These are phyloP conservation scores for Teleiodes luculella DNA, from an alignment of 2,888 invertebrate genomes.

Conservation along the genomic window DNA sequence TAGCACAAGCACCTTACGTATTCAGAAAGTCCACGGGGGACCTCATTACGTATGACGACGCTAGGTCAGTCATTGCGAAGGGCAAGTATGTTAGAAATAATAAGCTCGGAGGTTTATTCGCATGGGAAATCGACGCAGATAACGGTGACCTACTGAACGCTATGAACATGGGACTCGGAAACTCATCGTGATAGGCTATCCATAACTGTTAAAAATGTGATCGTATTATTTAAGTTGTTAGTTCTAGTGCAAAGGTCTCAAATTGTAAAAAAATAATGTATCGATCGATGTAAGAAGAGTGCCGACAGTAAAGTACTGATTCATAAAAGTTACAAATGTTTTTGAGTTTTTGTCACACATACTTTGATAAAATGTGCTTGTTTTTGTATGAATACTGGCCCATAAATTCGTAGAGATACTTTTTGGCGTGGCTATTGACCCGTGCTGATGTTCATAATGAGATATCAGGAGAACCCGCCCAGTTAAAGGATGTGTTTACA, in stretches of 20 bases:
- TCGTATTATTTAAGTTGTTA: slow-evolving; percentile 30
- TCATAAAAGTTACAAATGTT: slow-evolving; percentile 9
- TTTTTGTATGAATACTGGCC: too few species aligned
- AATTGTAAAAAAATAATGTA: slow-evolving; percentile 27
- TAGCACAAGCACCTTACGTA: slow-evolving; percentile 71
- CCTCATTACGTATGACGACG: slow-evolving; percentile 66
- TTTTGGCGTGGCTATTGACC: slow-evolving; percentile 5
- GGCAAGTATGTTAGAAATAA: slow-evolving; percentile 71
- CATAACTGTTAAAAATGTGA: slow-evolving; percentile 25
- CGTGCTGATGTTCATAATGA: slow-evolving; percentile 13
- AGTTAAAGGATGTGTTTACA: slow-evolving; percentile 10
- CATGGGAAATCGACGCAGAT: slow-evolving; percentile 73
- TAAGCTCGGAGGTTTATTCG: slow-evolving; percentile 67
- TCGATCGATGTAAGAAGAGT: neutral
- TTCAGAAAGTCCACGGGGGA: slow-evolving; percentile 65
- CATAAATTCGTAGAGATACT: slow-evolving; percentile 2
- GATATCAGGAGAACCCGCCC: neutral
- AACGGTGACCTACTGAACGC: slow-evolving; percentile 70
- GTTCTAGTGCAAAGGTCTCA: slow-evolving; percentile 40
- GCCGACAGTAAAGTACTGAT: neutral
- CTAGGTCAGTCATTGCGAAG: slow-evolving; percentile 67
- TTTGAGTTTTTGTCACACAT: slow-evolving; percentile 2
- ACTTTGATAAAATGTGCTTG: too few species aligned
- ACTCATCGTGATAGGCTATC: slow-evolving; percentile 35
- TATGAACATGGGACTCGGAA: slow-evolving; percentile 71